phyloP scores from a whole-genome alignment of 2,888 invertebrate genomes.

The Drosophila suboccidentalis region DNA sequence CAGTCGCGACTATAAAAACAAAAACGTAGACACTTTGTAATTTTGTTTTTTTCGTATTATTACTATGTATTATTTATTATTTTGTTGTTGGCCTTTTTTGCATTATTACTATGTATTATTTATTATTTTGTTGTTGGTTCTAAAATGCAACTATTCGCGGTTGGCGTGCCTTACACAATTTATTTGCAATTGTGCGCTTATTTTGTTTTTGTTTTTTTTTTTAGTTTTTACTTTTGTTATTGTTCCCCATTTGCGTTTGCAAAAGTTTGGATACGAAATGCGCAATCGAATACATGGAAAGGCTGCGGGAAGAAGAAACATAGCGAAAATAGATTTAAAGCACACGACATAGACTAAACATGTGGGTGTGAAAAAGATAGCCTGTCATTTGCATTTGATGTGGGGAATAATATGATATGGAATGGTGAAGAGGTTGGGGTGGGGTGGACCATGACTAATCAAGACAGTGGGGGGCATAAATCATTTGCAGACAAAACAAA shows the following conservation, averaged over 20 bases:
- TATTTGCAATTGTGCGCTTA: slow-evolving; percentile 67
- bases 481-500: slow-evolving; percentile 65
- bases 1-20: slow-evolving; percentile 46
- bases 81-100: slow-evolving; percentile 22
- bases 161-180: slow-evolving; percentile 67
- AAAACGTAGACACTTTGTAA: slow-evolving; percentile 51
- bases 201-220: neutral
- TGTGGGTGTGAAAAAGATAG: slow-evolving; percentile 43
- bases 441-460: slow-evolving; percentile 55
- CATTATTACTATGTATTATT: slow-evolving; percentile 15
- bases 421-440: neutral
- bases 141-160: slow-evolving; percentile 41
- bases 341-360: slow-evolving; percentile 36
- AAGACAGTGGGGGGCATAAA: slow-evolving; percentile 45
- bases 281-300: slow-evolving; percentile 22
- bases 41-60: slow-evolving; percentile 30
- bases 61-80: slow-evolving; percentile 18
- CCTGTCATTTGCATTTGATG: slow-evolving; percentile 36
- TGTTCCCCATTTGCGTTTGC: slow-evolving; percentile 14
- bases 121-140: slow-evolving; percentile 26
- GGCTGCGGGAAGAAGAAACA: neutral
- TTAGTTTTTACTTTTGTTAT: slow-evolving; percentile 15
- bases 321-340: slow-evolving; percentile 30
- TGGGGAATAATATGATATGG: neutral
- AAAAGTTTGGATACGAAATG: slow-evolving; percentile 46